Evolutionary conservation across 2,888 invertebrate genomes (phyloP).

Genomic region (Laspeyria flexula): DNA sequence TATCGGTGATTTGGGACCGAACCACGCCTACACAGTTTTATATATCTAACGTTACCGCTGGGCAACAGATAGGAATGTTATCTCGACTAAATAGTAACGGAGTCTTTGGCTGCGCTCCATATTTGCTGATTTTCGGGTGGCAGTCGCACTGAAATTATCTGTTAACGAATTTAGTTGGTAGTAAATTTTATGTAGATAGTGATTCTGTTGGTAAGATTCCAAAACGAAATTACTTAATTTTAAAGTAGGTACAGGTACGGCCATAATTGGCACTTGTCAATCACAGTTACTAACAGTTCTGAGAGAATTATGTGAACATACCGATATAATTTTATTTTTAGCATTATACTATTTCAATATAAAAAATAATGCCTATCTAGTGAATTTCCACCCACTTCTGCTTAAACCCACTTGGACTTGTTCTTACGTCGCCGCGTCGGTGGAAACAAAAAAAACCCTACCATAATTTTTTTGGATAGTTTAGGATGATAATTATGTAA

Average conservation of each 20-base stretch:
- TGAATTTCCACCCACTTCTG: no score
- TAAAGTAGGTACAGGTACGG: not conserved
- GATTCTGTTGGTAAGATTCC: constrained; percentile 12
- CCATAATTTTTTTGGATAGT: no score
- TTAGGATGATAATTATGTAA: no score
- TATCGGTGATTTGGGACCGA: constrained; percentile 59
- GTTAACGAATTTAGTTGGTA: constrained; percentile 37
- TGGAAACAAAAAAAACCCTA: no score
- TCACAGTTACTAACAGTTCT: no score
- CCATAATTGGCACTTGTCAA: not conserved
- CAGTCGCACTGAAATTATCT: constrained; percentile 30
- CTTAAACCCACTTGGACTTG: no score
- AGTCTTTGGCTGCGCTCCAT: constrained; percentile 53
- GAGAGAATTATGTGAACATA: no score
- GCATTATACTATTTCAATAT: no score
- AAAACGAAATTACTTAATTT: constrained; percentile 9
- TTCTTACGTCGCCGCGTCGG: no score
- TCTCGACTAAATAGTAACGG: constrained; percentile 49
- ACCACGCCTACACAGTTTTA: constrained; percentile 48
- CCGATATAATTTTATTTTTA: no score
- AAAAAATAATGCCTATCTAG: no score
- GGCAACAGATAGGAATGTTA: constrained; percentile 50
- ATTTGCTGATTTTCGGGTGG: constrained; percentile 40
- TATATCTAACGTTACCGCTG: constrained; percentile 36
- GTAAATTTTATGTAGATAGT: not conserved